These are phyloP conservation scores for Ditula angustiorana DNA, from an alignment of 2,888 invertebrate species.

Conservation along the genomic window DNA sequence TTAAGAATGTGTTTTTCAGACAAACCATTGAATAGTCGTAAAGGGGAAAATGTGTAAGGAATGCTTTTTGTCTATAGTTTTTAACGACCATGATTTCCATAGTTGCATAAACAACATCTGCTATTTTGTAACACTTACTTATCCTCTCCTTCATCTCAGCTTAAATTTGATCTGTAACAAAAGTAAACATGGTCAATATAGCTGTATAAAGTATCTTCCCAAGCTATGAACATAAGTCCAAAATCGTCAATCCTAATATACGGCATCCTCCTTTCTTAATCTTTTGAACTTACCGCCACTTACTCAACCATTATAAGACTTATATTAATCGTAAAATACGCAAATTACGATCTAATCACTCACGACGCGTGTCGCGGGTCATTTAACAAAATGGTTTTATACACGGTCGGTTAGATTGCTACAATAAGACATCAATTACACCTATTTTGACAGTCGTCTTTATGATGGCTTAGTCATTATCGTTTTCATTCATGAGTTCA, in stretches of 20 bases:
- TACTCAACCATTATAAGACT: constrained; percentile 7
- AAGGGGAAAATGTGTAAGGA: constrained; percentile 50
- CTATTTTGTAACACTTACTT: constrained; percentile 52
- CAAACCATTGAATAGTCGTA: constrained; percentile 52
- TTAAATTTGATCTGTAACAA: constrained; percentile 63
- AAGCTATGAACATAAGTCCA: neutral
- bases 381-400: constrained; percentile 20
- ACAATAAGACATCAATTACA: constrained; percentile 37
- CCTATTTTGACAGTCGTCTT: constrained; percentile 17
- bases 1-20: constrained; percentile 49
- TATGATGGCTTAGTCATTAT: constrained; percentile 25
- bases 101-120: constrained; percentile 7
- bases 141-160: constrained; percentile 74
- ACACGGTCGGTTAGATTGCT: constrained; percentile 24
- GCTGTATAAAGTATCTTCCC: neutral
- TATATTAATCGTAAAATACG: constrained; percentile 26
- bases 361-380: constrained; percentile 7
- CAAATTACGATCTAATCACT: constrained; percentile 25
- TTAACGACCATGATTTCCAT: constrained; percentile 44
- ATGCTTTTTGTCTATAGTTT: constrained; percentile 50
- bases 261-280: no score
- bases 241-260: no score
- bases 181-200: constrained; percentile 25
- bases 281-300: neutral
- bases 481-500: constrained; percentile 15